Evolutionary conservation across 2,888 invertebrate genomes (phyloP).

Genomic region (Drosophila parthenogenetica): DNA sequence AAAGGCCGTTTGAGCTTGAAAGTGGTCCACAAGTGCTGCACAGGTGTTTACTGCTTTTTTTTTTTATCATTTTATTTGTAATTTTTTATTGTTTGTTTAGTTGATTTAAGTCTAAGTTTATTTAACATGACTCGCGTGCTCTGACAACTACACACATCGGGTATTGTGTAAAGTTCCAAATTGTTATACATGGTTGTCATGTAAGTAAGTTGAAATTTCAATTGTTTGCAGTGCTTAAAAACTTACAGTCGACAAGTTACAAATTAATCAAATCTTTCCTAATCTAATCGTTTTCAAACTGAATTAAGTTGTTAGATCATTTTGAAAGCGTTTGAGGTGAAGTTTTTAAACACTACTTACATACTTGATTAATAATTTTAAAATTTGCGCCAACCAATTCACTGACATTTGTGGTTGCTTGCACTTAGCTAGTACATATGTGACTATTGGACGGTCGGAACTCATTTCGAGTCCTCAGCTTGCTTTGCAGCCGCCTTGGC

Average conservation of each 20-base stretch:
- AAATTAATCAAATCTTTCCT: not conserved
- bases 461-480: slow-evolving; percentile 58
- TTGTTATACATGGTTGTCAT: slow-evolving; percentile 26
- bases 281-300: not conserved
- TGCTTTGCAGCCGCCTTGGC: slow-evolving; percentile 63
- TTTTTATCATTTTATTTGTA: no score
- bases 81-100: slow-evolving; percentile 27
- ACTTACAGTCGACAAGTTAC: not conserved
- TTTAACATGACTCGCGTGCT: slow-evolving; percentile 53
- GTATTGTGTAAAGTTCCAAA: slow-evolving; percentile 12
- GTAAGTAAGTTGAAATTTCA: slow-evolving; percentile 29
- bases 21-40: slow-evolving; percentile 42
- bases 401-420: slow-evolving; percentile 38
- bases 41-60: slow-evolving; percentile 38
- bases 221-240: slow-evolving; percentile 11
- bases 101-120: slow-evolving; percentile 65
- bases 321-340: not conserved
- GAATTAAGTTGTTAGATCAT: not conserved
- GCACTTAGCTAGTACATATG: slow-evolving; percentile 28
- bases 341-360: slow-evolving; percentile 5
- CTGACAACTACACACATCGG: slow-evolving; percentile 6
- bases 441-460: slow-evolving; percentile 16
- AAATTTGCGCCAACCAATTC: slow-evolving; percentile 59
- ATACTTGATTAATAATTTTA: slow-evolving; percentile 2
- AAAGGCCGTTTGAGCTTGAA: slow-evolving; percentile 35